Percentiles rank a stretch among this genome's conserved stretches.
These are phyloP conservation scores for Polyommatus icarus DNA, from an alignment of 2,888 invertebrate genomes.

Conservation along the genomic window DNA sequence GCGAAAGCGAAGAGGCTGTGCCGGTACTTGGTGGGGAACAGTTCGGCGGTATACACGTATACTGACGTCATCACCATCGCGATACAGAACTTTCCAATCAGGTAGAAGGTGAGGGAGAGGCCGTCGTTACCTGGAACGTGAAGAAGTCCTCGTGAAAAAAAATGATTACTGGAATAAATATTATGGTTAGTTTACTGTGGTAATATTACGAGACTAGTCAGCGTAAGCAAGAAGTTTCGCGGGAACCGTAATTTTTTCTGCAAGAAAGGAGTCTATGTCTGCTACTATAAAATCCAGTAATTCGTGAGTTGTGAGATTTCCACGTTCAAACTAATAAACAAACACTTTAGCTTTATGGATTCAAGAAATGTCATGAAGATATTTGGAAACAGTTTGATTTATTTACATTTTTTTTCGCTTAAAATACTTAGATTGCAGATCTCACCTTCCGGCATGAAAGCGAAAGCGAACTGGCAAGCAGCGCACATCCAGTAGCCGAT, in stretches of 20 bases:
- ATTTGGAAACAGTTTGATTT: neutral
- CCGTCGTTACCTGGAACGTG: conserved; percentile 52
- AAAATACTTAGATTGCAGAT: neutral
- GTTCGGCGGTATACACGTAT: conserved; percentile 84
- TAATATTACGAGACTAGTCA: too few relatives aligned
- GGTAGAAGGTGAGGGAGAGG: conserved; percentile 75
- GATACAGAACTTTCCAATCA: conserved; percentile 84
- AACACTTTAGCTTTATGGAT: too few relatives aligned
- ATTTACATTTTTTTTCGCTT: neutral
- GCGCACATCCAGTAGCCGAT: conserved; percentile 83
- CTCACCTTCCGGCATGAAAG: conserved; percentile 79
- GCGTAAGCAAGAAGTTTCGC: too few relatives aligned
- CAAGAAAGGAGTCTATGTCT: too few relatives aligned
- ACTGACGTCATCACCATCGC: conserved; percentile 83
- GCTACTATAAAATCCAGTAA: too few relatives aligned
- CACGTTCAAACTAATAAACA: too few relatives aligned
- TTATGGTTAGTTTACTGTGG: too few relatives aligned
- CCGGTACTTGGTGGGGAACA: conserved; percentile 84
- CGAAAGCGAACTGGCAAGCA: conserved; percentile 80
- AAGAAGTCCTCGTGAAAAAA: neutral
- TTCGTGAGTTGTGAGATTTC: too few relatives aligned
- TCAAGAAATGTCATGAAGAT: too few relatives aligned
- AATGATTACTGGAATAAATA: too few relatives aligned
- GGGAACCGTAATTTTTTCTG: too few relatives aligned
- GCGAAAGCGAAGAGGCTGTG: conserved; percentile 84